phyloP scores from a whole-genome alignment of 2,797 vertebrate species.

The Labroides dimidiatus region DNA sequence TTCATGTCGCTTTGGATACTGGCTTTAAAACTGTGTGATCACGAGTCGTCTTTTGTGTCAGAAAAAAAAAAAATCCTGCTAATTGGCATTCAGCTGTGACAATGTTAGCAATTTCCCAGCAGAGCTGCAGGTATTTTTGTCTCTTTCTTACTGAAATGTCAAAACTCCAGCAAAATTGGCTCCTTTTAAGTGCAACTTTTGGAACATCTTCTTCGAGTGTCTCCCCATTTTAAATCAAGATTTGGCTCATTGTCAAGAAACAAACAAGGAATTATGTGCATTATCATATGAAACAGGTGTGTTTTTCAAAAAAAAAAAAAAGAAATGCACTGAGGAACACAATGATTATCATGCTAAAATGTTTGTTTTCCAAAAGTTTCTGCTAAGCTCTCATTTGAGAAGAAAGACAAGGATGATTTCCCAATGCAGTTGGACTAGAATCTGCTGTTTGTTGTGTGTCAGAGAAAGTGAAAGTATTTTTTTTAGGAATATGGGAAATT shows the following conservation, averaged over 20 bases:
- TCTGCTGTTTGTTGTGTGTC: too few relatives aligned
- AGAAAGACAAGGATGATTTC: neutral
- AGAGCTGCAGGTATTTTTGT: slow-evolving; percentile 17
- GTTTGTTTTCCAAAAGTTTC: neutral
- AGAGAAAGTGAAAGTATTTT: too few relatives aligned
- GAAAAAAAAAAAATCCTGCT: slow-evolving; percentile 24
- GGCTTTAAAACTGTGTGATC: slow-evolving; percentile 15
- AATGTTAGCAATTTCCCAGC: slow-evolving; percentile 30
- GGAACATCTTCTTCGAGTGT: neutral
- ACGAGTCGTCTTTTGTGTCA: slow-evolving; percentile 30
- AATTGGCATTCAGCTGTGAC: slow-evolving; percentile 43
- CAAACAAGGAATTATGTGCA: neutral
- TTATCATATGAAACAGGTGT: neutral
- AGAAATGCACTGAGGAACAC: neutral
- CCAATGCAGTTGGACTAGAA: too few relatives aligned
- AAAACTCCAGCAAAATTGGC: slow-evolving; percentile 3
- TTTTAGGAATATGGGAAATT: too few relatives aligned
- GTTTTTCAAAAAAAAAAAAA: neutral
- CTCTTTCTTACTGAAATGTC: neutral
- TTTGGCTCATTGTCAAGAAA: neutral
- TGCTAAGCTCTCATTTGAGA: neutral
- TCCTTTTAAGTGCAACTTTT: slow-evolving; percentile 4
- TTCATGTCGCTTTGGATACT: slow-evolving; percentile 16
- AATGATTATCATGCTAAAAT: neutral
- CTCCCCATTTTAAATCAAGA: neutral